These are phyloP conservation scores for Catajapyx aquilonaris DNA, from an alignment of 1,140 invertebrate genomes.

Conservation along the genomic window DNA sequence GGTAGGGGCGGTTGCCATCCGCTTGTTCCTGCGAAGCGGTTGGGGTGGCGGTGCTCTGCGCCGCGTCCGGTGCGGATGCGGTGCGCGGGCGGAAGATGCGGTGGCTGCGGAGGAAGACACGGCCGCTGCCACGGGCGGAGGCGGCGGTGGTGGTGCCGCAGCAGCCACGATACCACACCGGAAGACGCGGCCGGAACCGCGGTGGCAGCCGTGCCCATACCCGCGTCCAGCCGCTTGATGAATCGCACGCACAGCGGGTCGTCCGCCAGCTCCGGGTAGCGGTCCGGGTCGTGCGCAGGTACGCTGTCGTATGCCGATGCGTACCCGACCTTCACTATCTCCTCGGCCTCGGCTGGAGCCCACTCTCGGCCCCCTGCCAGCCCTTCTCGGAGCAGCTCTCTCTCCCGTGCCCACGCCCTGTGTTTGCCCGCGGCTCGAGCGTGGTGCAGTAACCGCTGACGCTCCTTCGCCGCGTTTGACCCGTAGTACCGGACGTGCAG, in stretches of 20 bases:
- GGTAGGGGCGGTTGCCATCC: neutral
- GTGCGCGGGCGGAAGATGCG: no score
- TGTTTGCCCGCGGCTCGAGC: constrained; percentile 62
- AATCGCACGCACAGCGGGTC: constrained; percentile 88
- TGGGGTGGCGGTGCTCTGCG: neutral
- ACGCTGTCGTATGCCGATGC: constrained; percentile 68
- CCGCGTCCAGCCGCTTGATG: constrained; percentile 42
- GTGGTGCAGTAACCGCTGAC: constrained; percentile 65
- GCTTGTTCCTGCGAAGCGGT: neutral
- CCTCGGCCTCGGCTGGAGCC: constrained; percentile 52
- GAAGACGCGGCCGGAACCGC: no score
- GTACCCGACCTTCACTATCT: constrained; percentile 61
- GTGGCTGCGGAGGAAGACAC: no score
- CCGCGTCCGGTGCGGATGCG: constrained; percentile 3
- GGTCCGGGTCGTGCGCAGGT: constrained; percentile 69
- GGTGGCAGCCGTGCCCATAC: no score
- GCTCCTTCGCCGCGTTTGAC: constrained; percentile 68
- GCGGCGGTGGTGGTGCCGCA: no score
- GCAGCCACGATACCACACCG: no score
- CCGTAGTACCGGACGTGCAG: constrained; percentile 48
- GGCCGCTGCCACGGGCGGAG: no score
- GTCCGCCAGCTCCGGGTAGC: constrained; percentile 79
- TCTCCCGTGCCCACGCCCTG: constrained; percentile 80
- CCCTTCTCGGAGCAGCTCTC: constrained; percentile 55
- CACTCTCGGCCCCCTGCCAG: constrained; percentile 33